Conservation (phyloP, 2,888 invertebrate species). For the Marasmarcha lunaedactyla region DNA sequence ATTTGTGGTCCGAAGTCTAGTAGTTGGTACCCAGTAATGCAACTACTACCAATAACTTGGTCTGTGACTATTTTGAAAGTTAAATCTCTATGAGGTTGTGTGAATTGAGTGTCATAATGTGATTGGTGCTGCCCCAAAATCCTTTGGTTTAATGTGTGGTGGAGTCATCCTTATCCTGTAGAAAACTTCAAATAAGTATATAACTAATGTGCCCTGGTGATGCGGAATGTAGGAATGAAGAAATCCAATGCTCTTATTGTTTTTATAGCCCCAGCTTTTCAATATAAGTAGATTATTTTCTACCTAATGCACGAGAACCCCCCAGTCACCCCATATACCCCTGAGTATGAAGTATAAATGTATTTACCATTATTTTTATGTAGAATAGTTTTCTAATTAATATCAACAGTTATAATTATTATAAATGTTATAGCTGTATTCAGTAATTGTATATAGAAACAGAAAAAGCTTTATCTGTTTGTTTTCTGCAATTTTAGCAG, state of each 20-base stretch:
- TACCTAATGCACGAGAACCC: constrained; percentile 31
- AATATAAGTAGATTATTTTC: constrained; percentile 19
- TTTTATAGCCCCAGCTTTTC: background rate
- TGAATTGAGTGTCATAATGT: constrained; percentile 50
- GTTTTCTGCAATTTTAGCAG: constrained; percentile 67
- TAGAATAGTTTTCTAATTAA: background rate
- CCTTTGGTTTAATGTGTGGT: constrained; percentile 39
- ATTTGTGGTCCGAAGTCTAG: too few species aligned
- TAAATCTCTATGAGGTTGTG: constrained; percentile 50
- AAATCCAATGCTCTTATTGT: constrained; percentile 33
- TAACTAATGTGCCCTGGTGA: constrained; percentile 36
- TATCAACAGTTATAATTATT: background rate
- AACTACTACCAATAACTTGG: too few species aligned
- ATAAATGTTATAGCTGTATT: constrained; percentile 22
- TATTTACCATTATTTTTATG: background rate
- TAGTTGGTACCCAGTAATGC: too few species aligned
- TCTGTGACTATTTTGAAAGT: too few species aligned
- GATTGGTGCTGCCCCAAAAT: constrained; percentile 67
- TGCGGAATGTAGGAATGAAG: constrained; percentile 37
- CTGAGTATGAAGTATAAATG: too few species aligned
- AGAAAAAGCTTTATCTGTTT: constrained; percentile 64
- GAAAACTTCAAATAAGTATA: constrained; percentile 29
- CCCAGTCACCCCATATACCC: constrained; percentile 2
- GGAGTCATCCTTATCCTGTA: constrained; percentile 33
- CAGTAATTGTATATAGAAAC: constrained; percentile 26